A percentile compares a stretch with the other conserved stretches of the same genome.
These are phyloP conservation scores for Steinernema khuongi DNA, from an alignment of 1,140 invertebrate species.

Conservation along the genomic window DNA sequence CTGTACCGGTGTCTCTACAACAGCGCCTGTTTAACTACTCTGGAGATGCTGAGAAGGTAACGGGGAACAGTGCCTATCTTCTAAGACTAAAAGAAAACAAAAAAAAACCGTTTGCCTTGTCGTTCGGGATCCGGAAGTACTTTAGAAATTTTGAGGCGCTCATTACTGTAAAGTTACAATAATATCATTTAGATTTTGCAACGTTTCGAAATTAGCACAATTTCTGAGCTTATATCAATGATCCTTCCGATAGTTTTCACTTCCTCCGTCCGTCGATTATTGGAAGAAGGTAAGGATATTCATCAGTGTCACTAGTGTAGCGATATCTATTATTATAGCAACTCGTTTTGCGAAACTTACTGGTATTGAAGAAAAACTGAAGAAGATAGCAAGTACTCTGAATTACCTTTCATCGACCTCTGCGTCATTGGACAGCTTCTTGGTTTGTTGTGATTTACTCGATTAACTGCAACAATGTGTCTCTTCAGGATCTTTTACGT, in stretches of 20 bases:
- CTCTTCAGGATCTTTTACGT: background rate
- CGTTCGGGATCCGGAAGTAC: too few relatives aligned
- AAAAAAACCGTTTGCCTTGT: too few relatives aligned
- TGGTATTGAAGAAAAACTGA: background rate
- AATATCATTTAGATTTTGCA: slow-evolving; percentile 46
- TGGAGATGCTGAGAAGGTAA: slow-evolving; percentile 83
- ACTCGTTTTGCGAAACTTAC: background rate
- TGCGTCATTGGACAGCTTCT: background rate
- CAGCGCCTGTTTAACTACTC: slow-evolving; percentile 90
- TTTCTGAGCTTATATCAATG: slow-evolving; percentile 39
- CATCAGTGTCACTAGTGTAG: too few relatives aligned
- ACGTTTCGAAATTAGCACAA: slow-evolving; percentile 32
- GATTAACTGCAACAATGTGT: background rate
- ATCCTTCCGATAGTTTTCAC: slow-evolving; percentile 44
- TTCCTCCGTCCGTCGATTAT: slow-evolving; percentile 20
- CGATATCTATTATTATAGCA: too few relatives aligned
- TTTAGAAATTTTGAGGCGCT: too few relatives aligned
- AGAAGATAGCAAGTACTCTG: background rate
- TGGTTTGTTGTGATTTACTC: background rate
- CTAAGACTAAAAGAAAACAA: too few relatives aligned
- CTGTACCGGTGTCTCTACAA: slow-evolving; percentile 79
- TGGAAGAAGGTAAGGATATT: slow-evolving; percentile 34
- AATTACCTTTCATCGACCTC: background rate
- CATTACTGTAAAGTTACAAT: too few relatives aligned
- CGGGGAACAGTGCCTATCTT: background rate